phyloP scores from a whole-genome alignment of 2,113 vertebrate species.

The Macrotis lagotis region DNA sequence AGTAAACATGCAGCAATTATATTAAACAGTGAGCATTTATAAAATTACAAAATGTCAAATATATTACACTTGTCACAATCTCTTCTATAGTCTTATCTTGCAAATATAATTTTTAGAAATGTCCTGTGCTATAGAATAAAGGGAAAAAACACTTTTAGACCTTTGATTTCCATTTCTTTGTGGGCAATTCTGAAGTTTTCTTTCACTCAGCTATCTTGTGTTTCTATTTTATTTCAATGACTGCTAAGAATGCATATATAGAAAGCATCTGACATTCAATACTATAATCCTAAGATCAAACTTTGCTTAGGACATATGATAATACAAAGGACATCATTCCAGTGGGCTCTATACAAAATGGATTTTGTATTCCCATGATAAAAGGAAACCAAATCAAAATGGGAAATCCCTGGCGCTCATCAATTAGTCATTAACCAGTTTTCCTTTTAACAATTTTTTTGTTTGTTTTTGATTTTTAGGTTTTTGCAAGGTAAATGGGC shows the following conservation, averaged over 20 bases:
- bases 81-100: constrained; percentile 56
- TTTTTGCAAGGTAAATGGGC: too few relatives aligned
- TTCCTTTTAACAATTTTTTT: constrained; percentile 58
- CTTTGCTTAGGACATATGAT: constrained; percentile 61
- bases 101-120: constrained; percentile 58
- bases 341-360: constrained; percentile 61
- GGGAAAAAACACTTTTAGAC: constrained; percentile 70
- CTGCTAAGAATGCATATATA: constrained; percentile 43
- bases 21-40: constrained; percentile 78
- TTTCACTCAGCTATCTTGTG: constrained; percentile 67
- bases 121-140: constrained; percentile 50
- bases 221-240: constrained; percentile 73
- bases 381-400: constrained; percentile 64
- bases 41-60: constrained; percentile 77
- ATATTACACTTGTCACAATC: constrained; percentile 63
- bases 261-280: constrained; percentile 40
- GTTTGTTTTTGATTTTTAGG: too few relatives aligned
- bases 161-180: constrained; percentile 49
- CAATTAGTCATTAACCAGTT: constrained; percentile 50
- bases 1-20: constrained; percentile 84
- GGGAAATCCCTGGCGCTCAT: constrained; percentile 66
- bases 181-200: constrained; percentile 62
- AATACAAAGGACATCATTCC: constrained; percentile 64
- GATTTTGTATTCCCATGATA: constrained; percentile 61
- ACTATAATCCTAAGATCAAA: constrained; percentile 66